Conservation (phyloP, 2,113 vertebrate species). For the Sceloporus undulatus region DNA sequence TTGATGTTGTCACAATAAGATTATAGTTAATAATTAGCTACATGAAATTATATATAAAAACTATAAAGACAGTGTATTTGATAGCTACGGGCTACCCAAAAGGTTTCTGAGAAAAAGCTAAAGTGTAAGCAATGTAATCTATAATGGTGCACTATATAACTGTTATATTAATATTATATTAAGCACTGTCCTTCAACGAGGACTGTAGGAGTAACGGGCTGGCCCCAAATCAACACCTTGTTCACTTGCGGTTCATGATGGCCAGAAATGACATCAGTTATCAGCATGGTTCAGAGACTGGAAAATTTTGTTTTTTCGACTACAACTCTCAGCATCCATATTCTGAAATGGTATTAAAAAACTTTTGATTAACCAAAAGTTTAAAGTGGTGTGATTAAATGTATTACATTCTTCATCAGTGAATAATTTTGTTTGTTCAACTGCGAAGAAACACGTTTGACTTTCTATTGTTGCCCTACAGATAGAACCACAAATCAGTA, state of each 20-base stretch:
- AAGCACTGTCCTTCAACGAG: neutral
- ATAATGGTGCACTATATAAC: neutral
- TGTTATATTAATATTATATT: neutral
- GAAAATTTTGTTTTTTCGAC: too few relatives aligned
- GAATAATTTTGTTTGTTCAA: neutral
- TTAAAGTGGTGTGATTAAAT: neutral
- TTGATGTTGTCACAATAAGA: slow-evolving; percentile 16
- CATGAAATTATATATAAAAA: neutral
- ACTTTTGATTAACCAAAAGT: neutral
- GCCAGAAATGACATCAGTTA: neutral
- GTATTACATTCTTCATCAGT: neutral
- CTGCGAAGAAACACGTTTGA: neutral
- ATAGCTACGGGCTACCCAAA: neutral
- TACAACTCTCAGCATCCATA: neutral
- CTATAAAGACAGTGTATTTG: neutral
- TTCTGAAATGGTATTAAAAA: too few relatives aligned
- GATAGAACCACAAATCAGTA: neutral
- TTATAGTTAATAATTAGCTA: slow-evolving; percentile 25
- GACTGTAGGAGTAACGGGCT: neutral
- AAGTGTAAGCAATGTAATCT: neutral
- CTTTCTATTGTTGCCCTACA: too few relatives aligned
- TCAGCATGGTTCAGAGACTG: too few relatives aligned
- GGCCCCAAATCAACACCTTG: neutral
- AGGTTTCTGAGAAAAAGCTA: neutral
- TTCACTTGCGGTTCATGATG: neutral